Base-by-base conservation (phyloP, 2,113 vertebrate genomes). In the Chaetorhynchus papuensis region DNA sequence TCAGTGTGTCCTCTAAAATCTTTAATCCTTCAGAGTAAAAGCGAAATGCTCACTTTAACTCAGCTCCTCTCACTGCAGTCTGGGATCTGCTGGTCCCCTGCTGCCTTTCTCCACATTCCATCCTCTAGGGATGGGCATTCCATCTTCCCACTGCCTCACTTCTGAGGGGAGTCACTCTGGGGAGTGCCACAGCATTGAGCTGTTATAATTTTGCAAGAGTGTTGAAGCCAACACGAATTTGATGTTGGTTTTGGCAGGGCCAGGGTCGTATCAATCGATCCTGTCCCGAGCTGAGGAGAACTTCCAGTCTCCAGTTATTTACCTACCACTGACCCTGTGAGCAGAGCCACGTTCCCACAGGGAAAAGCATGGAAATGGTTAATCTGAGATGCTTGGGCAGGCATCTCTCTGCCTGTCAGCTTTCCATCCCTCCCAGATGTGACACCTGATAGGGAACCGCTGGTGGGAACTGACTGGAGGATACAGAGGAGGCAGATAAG, bases 381-480 rank as follows among this genome's bases (percentile, higher is more conserved):
- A 96, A 96, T 91, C 16, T 70, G 87, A 92, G 64, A 76, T 87
- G 86, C 47, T 2, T 75, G 76, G 72, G 56, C 68, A 92, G 60
- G 49, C 86, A 49, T 79, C 77, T 75, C 83, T 50, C 75, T 83
- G 93, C 69, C 60, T 96, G 83, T 95, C 86, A 89, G 78, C 61
- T 70, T 65, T 54, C 50, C 79, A 89, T 61, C 90, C 63, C 74
- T 95, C 83, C 81, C 96, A 95, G 92, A 94, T 83, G 93, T 91
- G 94, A 93, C 79, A 94, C 96, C 89, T 68, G 93, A 93, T 95
- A 88, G 93, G 90, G 76, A 95, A 93, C 50, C 79, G 3, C 78
- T 93, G 95, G 84, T 97, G 97, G 96, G 96, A 97, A 96, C 92
- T 71, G 74, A 91, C 77, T 66, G 87, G 87, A 69, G 57, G 77